phyloP scores from a whole-genome alignment of 2,113 vertebrate genomes.

The Eurystomus gularis region DNA sequence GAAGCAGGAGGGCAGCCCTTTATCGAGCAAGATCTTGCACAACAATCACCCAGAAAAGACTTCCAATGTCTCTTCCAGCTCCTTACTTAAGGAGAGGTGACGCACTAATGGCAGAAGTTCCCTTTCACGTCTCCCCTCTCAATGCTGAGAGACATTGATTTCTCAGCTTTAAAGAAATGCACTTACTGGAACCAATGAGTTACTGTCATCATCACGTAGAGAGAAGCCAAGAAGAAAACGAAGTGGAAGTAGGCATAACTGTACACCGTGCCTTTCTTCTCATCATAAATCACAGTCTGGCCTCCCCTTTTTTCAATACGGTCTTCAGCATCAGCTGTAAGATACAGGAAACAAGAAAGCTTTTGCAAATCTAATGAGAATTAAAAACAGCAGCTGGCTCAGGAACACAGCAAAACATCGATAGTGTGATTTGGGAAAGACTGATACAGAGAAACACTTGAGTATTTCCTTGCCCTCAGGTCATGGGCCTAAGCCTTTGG shows the following conservation, averaged over 20 bases:
- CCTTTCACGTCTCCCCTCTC: accelerated
- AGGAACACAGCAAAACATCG: background rate
- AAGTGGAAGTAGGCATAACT: slow-evolving; percentile 94
- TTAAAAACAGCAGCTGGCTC: background rate
- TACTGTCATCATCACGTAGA: slow-evolving; percentile 97
- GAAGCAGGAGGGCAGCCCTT: background rate
- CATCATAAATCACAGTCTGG: slow-evolving; percentile 88
- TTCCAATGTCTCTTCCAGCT: background rate
- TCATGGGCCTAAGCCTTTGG: background rate
- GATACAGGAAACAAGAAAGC: background rate
- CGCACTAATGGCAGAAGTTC: background rate
- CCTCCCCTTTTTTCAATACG: slow-evolving; percentile 72
- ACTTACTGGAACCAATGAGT: slow-evolving; percentile 99
- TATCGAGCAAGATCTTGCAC: background rate
- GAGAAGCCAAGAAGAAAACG: slow-evolving; percentile 92
- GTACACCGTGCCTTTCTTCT: slow-evolving; percentile 86
- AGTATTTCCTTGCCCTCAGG: background rate
- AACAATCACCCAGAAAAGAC: background rate
- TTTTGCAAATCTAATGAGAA: background rate
- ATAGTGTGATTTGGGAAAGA: background rate
- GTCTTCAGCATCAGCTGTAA: slow-evolving; percentile 77
- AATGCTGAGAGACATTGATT: background rate
- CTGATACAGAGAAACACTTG: background rate
- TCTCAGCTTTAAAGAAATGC: background rate
- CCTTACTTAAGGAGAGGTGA: background rate